Evolutionary conservation across 2,888 invertebrate genomes (phyloP), one percentile per base, ranked within the genome.

Genomic region (Caenorhabditis imperialis): DNA sequence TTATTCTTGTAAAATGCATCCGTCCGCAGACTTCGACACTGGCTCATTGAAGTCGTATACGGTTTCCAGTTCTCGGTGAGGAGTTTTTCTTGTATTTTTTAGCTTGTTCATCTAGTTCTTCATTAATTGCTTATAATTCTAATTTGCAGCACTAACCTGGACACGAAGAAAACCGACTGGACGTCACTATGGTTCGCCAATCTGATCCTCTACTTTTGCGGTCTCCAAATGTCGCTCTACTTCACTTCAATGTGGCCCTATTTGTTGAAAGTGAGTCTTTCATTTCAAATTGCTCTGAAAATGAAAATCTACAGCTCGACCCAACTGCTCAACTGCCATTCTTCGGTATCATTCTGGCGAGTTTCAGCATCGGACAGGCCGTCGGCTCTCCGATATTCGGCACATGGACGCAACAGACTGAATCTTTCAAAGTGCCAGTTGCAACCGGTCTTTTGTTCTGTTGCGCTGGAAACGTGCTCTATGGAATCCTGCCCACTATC

Each of bases 211-310:
- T 77, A 67, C 35, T 62, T 75, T 22, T 75, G 74, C 27, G 80
- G 80, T 4, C 72, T 80, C 30, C 80, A 80, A 42, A 53, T 65
- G 38, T 80, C 80, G 18, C 57, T 80, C 5, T 80, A 80, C 53
- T 78, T 80, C 58, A 80, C 78, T n/a, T 78, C 78, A 0, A 80
- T 80, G 78, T 80, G 80, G 80, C 80, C 80, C 1, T 80, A 78
- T 63, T 55, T 80, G n/a, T 42, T 65, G 16, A 55, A 75, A 61
- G 73, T 77, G 12, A 44, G 54, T 48, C 2, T 27, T 27, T 5
- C 12, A 14, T 25, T 12, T 50, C 5, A 16, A 35, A 50, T 27
- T 50, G 8, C 7, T 30, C 30, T 7, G 30, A 30, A 30, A 30
- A 30, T 55, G 8, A 8, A 10, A 7, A 14, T 6, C 65, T 74